Evolutionary conservation across 1,140 invertebrate genomes (phyloP), one percentile per base, ranked within the genome.

Genomic region (Drosophila rhopaloa): DNA sequence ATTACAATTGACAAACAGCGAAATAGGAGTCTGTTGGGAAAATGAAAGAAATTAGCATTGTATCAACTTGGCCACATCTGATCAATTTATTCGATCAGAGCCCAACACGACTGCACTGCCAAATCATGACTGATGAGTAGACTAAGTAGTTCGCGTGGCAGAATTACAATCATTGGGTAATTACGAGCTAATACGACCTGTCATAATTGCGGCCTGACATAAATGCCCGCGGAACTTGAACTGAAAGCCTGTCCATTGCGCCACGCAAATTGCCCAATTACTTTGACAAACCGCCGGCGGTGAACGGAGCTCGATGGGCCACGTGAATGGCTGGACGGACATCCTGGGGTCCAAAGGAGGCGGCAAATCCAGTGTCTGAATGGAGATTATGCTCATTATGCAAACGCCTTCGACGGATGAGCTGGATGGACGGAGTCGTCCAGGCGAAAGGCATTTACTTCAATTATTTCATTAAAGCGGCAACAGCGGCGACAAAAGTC

Each of bases 381-480:
- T 68, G 43, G 54, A 54, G 72, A 76, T 67, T 76, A 76, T 47
- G 65, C 57, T 77, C 74, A 76, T 77, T 77, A 77, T 77, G 75
- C 57, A 76, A 77, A 76, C 67, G 67, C 43, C 51, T 48, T 13
- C 51, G 37, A 71, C 27, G 43, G 66, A 57, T 70, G 44, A 70
- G 51, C 44, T 57, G 35, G 35, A 47, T 32, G 61, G 11, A 11
- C 53, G 41, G 11, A 70, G 70, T 66, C 58, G 62, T 59, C 65
- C 53, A 53, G 60, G 61, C 79, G 73, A 66, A 60, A 65, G 50
- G 77, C 77, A 81, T 84, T 84, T 81, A 81, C 77, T 84, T 74
- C 78, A 81, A 86, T 85, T 85, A 86, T 86, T 85, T 82, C 75
- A 85, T 85, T 75, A 86, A 62, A 53, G 54, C 74, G 59, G 70